Evolutionary conservation across 2,888 invertebrate species (phyloP).

Genomic region (Mesorhabditis sp.): DNA sequence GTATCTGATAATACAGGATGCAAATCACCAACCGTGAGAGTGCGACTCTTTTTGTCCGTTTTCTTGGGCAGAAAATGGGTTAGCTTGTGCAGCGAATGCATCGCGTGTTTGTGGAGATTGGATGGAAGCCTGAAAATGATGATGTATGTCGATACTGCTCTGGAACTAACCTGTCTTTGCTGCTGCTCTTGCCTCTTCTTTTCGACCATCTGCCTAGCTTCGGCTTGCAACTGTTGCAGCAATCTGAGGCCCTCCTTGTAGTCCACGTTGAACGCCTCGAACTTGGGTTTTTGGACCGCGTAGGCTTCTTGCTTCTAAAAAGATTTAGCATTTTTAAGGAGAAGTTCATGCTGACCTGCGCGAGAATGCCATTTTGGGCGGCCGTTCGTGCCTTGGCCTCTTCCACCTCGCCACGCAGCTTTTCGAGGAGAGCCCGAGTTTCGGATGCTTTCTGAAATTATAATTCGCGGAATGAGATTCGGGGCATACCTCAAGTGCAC

Average conservation of each 20-base stretch:
- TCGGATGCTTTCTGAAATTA: constrained; percentile 2
- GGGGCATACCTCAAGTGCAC: no score
- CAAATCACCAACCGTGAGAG: no score
- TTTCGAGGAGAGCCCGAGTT: background rate
- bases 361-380: constrained; percentile 28
- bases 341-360: constrained; percentile 21
- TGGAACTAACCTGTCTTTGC: background rate
- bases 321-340: background rate
- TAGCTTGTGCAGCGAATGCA: no score
- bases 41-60: no score
- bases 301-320: background rate
- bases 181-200: background rate
- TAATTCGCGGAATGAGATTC: no score
- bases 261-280: constrained; percentile 4
- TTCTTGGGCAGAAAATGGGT: no score
- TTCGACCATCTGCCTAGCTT: constrained; percentile 4
- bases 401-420: constrained; percentile 3
- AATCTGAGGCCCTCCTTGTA: background rate
- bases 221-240: background rate
- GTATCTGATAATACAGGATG: no score
- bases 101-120: no score
- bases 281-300: background rate
- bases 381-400: constrained; percentile 26
- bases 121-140: no score
- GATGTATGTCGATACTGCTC: no score